A percentile compares a stretch with the other conserved stretches of the same genome.
phyloP scores from a whole-genome alignment of 2,113 vertebrate genomes.

The Ptyas mucosa region DNA sequence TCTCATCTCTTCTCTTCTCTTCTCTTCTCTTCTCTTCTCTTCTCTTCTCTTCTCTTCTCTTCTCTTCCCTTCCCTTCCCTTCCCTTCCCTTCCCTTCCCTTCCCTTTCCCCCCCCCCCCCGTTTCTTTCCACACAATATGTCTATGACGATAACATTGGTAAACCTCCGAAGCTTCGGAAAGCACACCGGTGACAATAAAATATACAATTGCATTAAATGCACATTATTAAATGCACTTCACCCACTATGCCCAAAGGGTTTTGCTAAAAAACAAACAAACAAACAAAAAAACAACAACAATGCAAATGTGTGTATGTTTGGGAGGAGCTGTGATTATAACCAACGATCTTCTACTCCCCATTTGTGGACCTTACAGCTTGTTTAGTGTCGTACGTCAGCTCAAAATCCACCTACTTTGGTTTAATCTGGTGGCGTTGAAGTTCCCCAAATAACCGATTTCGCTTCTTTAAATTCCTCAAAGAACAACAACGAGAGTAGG shows the following conservation, averaged over 20 bases:
- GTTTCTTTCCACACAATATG: no score
- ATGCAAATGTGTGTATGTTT: background rate
- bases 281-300: background rate
- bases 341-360: background rate
- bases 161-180: background rate
- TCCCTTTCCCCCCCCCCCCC: no score
- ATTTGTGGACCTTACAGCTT: background rate
- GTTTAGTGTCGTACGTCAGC: background rate
- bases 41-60: no score
- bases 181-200: background rate
- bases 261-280: no score
- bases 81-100: no score
- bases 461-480: background rate
- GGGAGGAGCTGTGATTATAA: background rate
- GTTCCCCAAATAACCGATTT: background rate
- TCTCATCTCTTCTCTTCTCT: no score
- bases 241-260: background rate
- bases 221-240: background rate
- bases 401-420: background rate
- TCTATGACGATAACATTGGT: background rate
- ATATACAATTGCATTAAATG: background rate
- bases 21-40: no score
- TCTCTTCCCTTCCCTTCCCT: no score
- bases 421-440: background rate
- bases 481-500: background rate